Evolutionary conservation across 2,113 vertebrate species (phyloP), one percentile per base, ranked within the genome.

Genomic region (Micronycteris hirsuta): DNA sequence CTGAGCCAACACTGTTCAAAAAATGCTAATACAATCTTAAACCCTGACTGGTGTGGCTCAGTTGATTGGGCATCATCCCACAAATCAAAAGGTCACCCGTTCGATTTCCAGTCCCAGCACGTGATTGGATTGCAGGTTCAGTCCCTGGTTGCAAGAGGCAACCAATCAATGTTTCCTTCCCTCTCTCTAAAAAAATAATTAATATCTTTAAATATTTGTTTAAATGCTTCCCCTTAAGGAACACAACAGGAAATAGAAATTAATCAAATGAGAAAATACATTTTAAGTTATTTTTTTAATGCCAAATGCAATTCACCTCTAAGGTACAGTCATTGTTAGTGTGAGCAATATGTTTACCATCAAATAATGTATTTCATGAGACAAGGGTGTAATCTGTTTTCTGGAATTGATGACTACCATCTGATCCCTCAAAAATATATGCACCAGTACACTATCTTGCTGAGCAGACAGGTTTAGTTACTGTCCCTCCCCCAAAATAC

Each of bases 21-120:
- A 90, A 84, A 81, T 41, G 74, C 89, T 86, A 94, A 67, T 63
- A 5, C 3, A 67, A 82, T 58, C 80, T 94, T 94, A 82, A 77
- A 31, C 61, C 28, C 4, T 63, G 61, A 63, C 26, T 12, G 12
- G 61, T 63, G 61, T 63, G 61, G 28, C 61, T 31, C 61, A 31
- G 61, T 31, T 63, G 26, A 12, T 31, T 63, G 61, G 61, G 12
- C 61, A 31, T 63, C 28, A 31, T 31, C 4, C 61, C 4, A 4
- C 12, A 63, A 28, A 63, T 5, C 4, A 12, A 63, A 63, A 63
- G 61, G 61, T 63, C 28, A 26, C 61, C 12, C 4, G 61, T 15
- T 63, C 61, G 1, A 63, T 28, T 63, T 4, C 31, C 61, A 14
- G 28, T 63, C 61, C 24, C 4, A 14, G 61, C 12, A 63, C 61